Evolutionary conservation across 2,888 invertebrate species (phyloP), one percentile per base, ranked within the genome.

Genomic region (Euclidia mi): DNA sequence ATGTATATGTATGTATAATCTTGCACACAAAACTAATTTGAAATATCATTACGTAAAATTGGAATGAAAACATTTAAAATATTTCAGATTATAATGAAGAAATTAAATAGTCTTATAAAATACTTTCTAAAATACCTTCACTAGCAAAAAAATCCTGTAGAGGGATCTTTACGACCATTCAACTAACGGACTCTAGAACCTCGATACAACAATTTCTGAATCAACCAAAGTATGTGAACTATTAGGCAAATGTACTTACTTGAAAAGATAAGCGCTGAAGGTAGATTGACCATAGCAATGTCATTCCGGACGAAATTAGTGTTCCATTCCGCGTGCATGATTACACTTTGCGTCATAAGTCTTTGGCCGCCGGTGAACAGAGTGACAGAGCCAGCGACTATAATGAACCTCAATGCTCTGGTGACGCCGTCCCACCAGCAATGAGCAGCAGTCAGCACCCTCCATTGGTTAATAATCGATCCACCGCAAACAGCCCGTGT

Each of bases 371-470:
- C 49, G 17, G 34, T 9, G 17, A 42, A 42, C 18, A 49, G 28
- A 9, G 28, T 34, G 7, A 35, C 3, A 9, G 49, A 42, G 3
- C 43, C 50, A 18, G 10, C 9, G 12, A 50, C 50, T 18, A 50
- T 37, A 3, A 37, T 50, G 3, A 50, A 20, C 0, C 2, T 3
- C 0, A 2, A 1, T 0, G 50, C 50, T n/a, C 2, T 42, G 12
- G 17, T 31, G 3, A 10, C 7, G 12, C 50, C 50, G n/a, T 43
- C 50, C 2, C 10, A 35, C 43, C 52, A 52, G 32, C 52, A 52
- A 12, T 52, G 52, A 6, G 52, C 52, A 25, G 52, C 52, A 3
- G 52, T 52, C 1, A 45, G 10, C 6, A 25, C 45, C 3, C 25
- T 40, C 1, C 10, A 0, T 9, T 2, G 0, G n/a, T 0, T 25